Conservation (phyloP, 2,888 invertebrate genomes). For the Melangyna quadrimaculata region DNA sequence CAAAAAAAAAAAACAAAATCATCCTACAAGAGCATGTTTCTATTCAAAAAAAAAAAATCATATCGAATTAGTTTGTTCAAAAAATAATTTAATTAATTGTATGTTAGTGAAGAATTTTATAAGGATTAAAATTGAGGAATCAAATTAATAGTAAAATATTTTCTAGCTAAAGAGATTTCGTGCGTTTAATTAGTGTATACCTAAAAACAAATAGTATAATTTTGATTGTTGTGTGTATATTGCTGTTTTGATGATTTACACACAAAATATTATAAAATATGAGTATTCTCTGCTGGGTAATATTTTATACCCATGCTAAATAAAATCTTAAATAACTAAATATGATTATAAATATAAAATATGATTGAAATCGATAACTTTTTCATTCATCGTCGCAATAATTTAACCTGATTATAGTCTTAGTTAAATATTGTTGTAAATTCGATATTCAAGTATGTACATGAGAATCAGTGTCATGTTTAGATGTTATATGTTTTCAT, state of each 20-base stretch:
- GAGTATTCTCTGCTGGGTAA: slow-evolving; percentile 54
- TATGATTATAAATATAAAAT: not conserved
- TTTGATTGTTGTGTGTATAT: not conserved
- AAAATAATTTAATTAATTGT: not conserved
- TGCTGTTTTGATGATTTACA: slow-evolving; percentile 39
- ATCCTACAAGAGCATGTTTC: not conserved
- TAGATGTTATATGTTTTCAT: not conserved
- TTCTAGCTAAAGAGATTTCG: slow-evolving; percentile 28
- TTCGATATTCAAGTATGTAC: not conserved
- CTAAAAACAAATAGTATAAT: slow-evolving; percentile 16
- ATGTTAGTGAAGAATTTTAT: slow-evolving; percentile 30
- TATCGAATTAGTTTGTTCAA: slow-evolving; percentile 30
- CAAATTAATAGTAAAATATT: no score
- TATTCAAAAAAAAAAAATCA: slow-evolving; percentile 19
- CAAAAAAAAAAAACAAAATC: not conserved
- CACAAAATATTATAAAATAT: not conserved
- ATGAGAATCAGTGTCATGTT: not conserved
- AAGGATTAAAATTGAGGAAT: slow-evolving; percentile 8
- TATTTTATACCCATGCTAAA: slow-evolving; percentile 33
- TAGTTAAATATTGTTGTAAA: not conserved
- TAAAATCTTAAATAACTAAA: slow-evolving; percentile 16
- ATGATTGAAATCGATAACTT: not conserved
- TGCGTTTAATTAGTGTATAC: slow-evolving; percentile 59
- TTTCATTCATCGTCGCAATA: slow-evolving; percentile 18
- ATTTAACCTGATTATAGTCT: not conserved